Evolutionary conservation across 2,113 vertebrate genomes (phyloP).

Genomic region (Rhinopithecus roxellana): DNA sequence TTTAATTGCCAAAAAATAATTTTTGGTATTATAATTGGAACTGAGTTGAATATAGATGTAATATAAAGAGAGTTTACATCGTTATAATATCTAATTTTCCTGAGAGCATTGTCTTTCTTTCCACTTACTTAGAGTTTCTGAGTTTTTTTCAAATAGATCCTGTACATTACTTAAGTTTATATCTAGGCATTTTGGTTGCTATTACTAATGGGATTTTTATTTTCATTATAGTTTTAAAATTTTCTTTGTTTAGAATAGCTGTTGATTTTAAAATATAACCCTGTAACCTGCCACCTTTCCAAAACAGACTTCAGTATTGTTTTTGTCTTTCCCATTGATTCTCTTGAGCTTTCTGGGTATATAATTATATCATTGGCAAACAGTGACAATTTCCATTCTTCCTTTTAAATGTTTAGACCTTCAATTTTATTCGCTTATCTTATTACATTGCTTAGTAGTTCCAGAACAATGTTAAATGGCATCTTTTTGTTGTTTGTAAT

Average conservation of each 20-base stretch:
- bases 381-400: background rate
- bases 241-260: slow-evolving; percentile 25
- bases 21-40: slow-evolving; percentile 1
- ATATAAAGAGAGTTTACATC: background rate
- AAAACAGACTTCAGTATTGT: background rate
- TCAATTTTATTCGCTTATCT: background rate
- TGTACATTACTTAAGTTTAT: background rate
- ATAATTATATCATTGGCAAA: background rate
- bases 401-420: background rate
- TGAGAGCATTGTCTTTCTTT: background rate
- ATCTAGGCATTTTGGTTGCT: background rate
- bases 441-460: background rate
- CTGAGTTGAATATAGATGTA: background rate
- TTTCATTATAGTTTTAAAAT: slow-evolving; percentile 1
- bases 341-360: background rate
- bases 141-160: background rate
- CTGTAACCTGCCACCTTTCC: background rate
- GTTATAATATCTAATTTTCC: background rate
- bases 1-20: background rate
- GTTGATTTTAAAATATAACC: background rate
- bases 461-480: background rate
- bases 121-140: background rate
- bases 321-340: background rate
- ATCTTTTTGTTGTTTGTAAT: background rate
- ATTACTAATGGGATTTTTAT: background rate